Base-by-base conservation (phyloP, 2,113 vertebrate species). In the Anolis carolinensis region DNA sequence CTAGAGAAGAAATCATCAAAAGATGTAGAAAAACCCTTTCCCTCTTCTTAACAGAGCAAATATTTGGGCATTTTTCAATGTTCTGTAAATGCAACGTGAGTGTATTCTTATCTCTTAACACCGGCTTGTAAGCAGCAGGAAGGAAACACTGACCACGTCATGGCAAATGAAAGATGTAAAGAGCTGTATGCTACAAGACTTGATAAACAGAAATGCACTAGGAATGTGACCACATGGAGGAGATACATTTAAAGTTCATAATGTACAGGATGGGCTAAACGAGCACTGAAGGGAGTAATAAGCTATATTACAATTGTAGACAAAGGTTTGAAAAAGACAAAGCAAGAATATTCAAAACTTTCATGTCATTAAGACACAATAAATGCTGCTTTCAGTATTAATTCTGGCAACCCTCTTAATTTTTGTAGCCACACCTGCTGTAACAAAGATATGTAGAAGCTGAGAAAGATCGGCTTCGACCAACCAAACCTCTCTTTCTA, bases 91-190 rank as follows among this genome's bases (percentile, higher is more conserved):
- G 90, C 30, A 75, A 92, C 91, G 88, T 85, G 92, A 95, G 94
- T 11, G 82, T 92, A 91, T 86, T 89, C 95, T 97, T 97, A 97
- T 97, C 97, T 95, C 93, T 44, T 89, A 94, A 62, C 93, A 90
- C 93, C 95, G 93, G 92, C 95, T 94, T 81, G 0, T 84, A 92
- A 96, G 94, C 94, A 93, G 95, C 96, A 96, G 97, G 97, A 97
- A 97, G 97, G 97, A 97, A 97, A 95, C 95, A 90, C 94, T 96
- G 95, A 95, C 95, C 96, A 95, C 96, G 95, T 97, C 97, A 97
- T 30, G 95, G 96, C 96, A 97, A 97, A 96, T 95, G 92, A 96
- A 92, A 95, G 94, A 88, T 92, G 96, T 96, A 96, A 95, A 96
- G 95, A 95, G 91, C 93, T 94, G 92, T 92, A 94, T 82, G 93